phyloP scores from a whole-genome alignment of 2,888 invertebrate genomes.

The Ctenicera cuprea region DNA sequence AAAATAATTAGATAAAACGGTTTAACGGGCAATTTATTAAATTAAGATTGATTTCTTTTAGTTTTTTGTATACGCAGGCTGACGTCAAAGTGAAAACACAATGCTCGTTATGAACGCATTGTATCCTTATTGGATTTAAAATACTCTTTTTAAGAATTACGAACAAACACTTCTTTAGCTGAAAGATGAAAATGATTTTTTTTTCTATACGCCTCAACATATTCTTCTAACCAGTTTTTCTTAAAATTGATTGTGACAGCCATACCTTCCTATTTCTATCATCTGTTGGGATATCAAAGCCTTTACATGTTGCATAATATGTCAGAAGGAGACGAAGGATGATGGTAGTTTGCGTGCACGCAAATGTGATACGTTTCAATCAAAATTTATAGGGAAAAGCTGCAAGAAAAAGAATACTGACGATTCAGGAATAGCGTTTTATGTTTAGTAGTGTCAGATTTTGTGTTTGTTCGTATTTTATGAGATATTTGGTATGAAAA shows the following conservation, averaged over 20 bases:
- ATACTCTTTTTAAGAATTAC: no score
- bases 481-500: background rate
- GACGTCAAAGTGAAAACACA: no score
- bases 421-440: background rate
- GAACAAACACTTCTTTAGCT: no score
- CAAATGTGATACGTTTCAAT: slow-evolving; percentile 5
- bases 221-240: no score
- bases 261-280: background rate
- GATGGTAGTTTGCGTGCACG: slow-evolving; percentile 6
- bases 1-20: no score
- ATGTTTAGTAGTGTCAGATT: background rate
- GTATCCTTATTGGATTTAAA: no score
- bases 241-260: no score
- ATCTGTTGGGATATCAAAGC: background rate
- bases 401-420: slow-evolving; percentile 14
- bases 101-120: no score
- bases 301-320: slow-evolving; percentile 2
- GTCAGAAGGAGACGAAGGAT: slow-evolving; percentile 10
- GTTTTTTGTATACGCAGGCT: no score
- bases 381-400: slow-evolving; percentile 16
- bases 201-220: background rate
- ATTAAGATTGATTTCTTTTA: no score
- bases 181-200: background rate
- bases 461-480: background rate
- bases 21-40: no score